Base-by-base conservation (phyloP, 2,113 vertebrate genomes). In the Antidorcas marsupialis region DNA sequence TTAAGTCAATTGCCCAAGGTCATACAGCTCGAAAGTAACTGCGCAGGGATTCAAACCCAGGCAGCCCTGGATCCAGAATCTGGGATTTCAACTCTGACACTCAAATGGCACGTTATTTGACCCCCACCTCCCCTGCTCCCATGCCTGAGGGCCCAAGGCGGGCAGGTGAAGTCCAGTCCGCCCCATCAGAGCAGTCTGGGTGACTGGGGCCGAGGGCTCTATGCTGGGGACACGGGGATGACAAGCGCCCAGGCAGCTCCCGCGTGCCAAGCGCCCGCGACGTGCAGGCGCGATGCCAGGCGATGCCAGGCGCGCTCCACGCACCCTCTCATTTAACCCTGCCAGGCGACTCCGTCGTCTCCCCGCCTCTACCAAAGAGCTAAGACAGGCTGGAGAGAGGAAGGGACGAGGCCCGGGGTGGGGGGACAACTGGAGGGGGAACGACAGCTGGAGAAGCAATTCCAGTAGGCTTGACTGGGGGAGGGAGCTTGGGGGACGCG, bases 1-100 rank as follows among this genome's bases (percentile, higher is more conserved):
- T 96, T 78, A 36, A 64, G 33, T 78, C 92, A 64, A n/a, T 2
- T 78, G 86, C 67, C 97, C 98, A 97, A 98, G 98, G 97, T 97
- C 98, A 97, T 95, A 97, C 55, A 94, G 96, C 86, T 93, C 60
- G 43, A 84, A 81, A 74, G 57, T 33, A 19, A 89, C 79, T 9
- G 33, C 16, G 47, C 62, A 53, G 16, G 53, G 81, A 94, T 52
- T 92, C 87, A 76, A 83, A 94, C n/a, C 45, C 84, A 76, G 45
- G 39, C 39, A 89, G 45, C 79, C n/a, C 27, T 8, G 39, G 21
- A 84, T 87, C 43, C 47, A 12, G 21, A 97, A 94, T 79, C 28
- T 71, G 3, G 3, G 39, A 92, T 85, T 87, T 91, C 89, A n/a
- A 59, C 36, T 52, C 30, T 14, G 50, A 84, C 36, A 71, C 79